Percentiles rank a stretch among this genome's conserved stretches.
phyloP scores from a whole-genome alignment of 2,797 vertebrate genomes.

The Melanotaenia pygmaea region DNA sequence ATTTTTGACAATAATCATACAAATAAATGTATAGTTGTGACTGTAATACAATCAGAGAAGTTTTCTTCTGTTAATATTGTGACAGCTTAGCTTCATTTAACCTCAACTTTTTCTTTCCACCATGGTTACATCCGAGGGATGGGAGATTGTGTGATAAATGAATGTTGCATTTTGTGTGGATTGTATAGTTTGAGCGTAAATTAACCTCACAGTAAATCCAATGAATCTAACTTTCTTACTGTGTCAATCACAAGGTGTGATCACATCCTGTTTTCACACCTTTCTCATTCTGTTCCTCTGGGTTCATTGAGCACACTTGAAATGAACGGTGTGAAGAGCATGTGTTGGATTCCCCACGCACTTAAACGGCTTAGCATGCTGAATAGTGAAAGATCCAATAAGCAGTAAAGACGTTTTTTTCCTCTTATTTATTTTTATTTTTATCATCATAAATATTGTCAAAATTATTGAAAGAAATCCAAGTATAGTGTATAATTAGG shows the following conservation, averaged over 20 bases:
- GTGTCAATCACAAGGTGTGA: slow-evolving; percentile 6
- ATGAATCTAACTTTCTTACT: background rate
- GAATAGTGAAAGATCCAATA: too few species aligned
- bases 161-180: background rate
- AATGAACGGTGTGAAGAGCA: background rate
- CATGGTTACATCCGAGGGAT: background rate
- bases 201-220: background rate
- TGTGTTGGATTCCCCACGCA: background rate
- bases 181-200: background rate
- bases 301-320: background rate
- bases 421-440: too few species aligned
- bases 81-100: too few species aligned
- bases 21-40: too few species aligned
- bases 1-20: too few species aligned
- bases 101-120: background rate
- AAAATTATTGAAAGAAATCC: too few species aligned
- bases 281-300: slow-evolving; percentile 1
- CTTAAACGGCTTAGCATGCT: too few species aligned
- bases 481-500: too few species aligned
- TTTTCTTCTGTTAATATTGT: too few species aligned
- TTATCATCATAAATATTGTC: too few species aligned
- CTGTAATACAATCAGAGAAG: too few species aligned
- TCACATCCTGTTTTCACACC: slow-evolving; percentile 11
- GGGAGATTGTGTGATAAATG: background rate
- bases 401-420: too few species aligned